These are phyloP conservation scores for Syrmaticus mikado DNA, from an alignment of 2,113 vertebrate species.

Conservation along the genomic window DNA sequence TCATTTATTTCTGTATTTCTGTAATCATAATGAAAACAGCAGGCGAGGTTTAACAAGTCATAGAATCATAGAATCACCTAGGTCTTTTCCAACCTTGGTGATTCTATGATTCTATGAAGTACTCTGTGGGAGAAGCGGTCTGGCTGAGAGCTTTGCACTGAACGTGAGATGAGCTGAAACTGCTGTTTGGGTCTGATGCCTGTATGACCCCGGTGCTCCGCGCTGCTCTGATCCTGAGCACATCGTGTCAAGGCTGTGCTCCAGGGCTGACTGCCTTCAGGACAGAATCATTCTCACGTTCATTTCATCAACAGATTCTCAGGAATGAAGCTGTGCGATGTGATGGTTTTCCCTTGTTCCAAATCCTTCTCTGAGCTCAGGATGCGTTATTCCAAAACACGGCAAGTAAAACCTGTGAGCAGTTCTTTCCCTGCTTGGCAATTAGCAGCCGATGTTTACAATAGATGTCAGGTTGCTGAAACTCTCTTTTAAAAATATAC, in stretches of 20 bases:
- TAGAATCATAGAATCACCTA: no score
- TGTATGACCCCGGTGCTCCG: accelerated
- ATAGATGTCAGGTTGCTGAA: background rate
- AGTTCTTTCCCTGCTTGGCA: background rate
- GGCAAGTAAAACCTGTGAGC: background rate
- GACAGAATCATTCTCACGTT: background rate
- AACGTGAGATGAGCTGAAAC: background rate
- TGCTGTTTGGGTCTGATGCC: background rate
- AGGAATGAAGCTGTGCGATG: accelerated
- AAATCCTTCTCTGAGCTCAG: background rate
- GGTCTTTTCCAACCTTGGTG: no score
- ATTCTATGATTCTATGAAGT: no score
- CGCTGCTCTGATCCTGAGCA: background rate
- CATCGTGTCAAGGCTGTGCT: background rate
- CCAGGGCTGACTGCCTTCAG: background rate
- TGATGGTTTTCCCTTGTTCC: background rate
- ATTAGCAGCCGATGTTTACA: background rate
- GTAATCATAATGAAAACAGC: background rate
- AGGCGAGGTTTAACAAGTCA: background rate
- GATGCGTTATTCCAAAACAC: background rate
- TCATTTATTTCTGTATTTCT: background rate
- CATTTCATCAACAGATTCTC: background rate
- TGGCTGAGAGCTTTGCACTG: background rate
- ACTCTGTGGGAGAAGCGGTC: background rate
- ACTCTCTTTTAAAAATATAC: background rate